Evolutionary conservation across 1,140 invertebrate species (phyloP), one percentile per base, ranked within the genome.

Genomic region (Druon quercuslanigerum): DNA sequence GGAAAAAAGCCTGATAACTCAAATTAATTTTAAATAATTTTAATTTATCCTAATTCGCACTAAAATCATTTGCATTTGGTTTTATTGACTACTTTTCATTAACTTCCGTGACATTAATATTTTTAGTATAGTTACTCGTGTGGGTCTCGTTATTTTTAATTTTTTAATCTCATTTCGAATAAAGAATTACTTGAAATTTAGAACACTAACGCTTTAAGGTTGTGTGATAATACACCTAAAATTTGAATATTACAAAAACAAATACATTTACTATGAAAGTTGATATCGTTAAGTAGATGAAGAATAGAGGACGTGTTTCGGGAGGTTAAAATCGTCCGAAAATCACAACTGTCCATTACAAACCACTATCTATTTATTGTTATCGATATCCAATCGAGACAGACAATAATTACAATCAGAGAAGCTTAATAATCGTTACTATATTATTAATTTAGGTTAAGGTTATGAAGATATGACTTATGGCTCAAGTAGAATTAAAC

Each of bases 401-500:
- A 82, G 57, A 80, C 83, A 83, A 33, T 66, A 66, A 84, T 82
- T 81, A 80, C 80, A 83, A 79, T 80, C 66, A 81, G 78, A 82
- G 72, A 83, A 74, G 74, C 79, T 72, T 83, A 50, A 77, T 77
- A 60, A 73, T 66, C 60, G 60, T 78, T 66, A 80, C 79, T 80
- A 83, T 78, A 77, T 73, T 84, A 71, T 83, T 79, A 72, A 76
- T 83, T 79, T 40, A 66, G 14, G 33, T 76, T 82, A 86, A 78
- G 80, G 79, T 85, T 86, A 89, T 82, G 76, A 82, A 85, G 80
- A 83, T 87, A 84, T 84, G 81, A 86, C 77, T 84, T 82, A 88
- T 84, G 82, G 82, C 79, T 85, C 84, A 79, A 72, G 76, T 87
- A 86, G 85, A 88, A 86, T 87, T 87, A 89, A 86, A 86, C 83